Evolutionary conservation across 2,888 invertebrate genomes (phyloP).

Genomic region (Acrocyrtus sp.): DNA sequence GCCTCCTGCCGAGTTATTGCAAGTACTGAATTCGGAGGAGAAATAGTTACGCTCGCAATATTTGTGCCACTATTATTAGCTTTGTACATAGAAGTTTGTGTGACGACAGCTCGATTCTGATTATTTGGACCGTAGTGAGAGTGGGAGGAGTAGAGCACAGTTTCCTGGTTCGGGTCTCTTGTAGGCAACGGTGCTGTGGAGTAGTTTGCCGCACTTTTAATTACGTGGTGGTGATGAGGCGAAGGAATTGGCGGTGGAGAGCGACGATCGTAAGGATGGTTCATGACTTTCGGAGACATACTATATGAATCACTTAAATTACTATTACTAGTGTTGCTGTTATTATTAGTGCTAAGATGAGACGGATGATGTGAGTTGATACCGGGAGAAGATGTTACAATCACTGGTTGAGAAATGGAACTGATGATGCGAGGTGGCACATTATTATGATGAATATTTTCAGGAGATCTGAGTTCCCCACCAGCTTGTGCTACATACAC

Average conservation of each 20-base stretch:
- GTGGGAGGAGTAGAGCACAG: slow-evolving; percentile 33
- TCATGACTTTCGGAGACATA: slow-evolving; percentile 37
- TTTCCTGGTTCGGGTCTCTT: slow-evolving; percentile 35
- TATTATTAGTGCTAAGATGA: slow-evolving; percentile 37
- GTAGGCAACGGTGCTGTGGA: slow-evolving; percentile 20
- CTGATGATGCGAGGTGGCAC: slow-evolving; percentile 35
- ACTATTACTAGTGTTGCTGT: slow-evolving; percentile 35
- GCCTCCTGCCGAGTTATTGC: slow-evolving; percentile 36
- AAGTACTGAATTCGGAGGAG: slow-evolving; percentile 47
- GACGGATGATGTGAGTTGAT: slow-evolving; percentile 54
- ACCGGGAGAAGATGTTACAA: slow-evolving; percentile 57
- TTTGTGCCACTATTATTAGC: slow-evolving; percentile 34
- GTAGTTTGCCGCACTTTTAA: slow-evolving; percentile 34
- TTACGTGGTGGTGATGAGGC: slow-evolving; percentile 19
- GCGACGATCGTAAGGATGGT: slow-evolving; percentile 38
- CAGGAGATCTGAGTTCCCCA: slow-evolving; percentile 47
- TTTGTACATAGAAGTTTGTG: slow-evolving; percentile 42
- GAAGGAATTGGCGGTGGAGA: slow-evolving; percentile 21
- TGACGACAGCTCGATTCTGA: slow-evolving; percentile 35
- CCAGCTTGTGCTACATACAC: slow-evolving; percentile 24
- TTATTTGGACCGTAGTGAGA: slow-evolving; percentile 46
- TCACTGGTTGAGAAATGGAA: slow-evolving; percentile 54
- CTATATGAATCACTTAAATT: slow-evolving; percentile 40
- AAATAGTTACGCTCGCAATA: slow-evolving; percentile 34
- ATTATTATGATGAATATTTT: slow-evolving; percentile 39